Percentiles rank a stretch among this genome's conserved stretches.
phyloP scores from a whole-genome alignment of 2,888 invertebrate genomes.

The Acrobasis suavella region DNA sequence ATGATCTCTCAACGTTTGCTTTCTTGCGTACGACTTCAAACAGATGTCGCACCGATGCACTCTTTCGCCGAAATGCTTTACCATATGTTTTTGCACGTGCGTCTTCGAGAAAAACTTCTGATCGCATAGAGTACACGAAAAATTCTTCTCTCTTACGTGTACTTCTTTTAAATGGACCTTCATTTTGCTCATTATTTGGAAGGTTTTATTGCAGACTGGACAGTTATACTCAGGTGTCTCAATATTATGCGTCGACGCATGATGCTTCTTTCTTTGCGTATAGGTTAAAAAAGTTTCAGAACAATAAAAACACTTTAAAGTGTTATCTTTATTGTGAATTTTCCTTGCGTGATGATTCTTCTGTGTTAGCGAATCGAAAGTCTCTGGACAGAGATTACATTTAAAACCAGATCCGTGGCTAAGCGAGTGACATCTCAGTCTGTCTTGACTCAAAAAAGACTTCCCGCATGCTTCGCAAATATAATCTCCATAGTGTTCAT shows the following conservation, averaged over 20 bases:
- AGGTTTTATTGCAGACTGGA: slow-evolving; percentile 59
- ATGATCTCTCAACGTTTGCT: slow-evolving; percentile 64
- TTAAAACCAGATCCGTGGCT: slow-evolving; percentile 58
- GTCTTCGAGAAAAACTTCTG: slow-evolving; percentile 76
- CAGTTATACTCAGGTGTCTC: slow-evolving; percentile 54
- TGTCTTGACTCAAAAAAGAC: slow-evolving; percentile 61
- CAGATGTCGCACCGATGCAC: slow-evolving; percentile 74
- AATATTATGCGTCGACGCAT: slow-evolving; percentile 49
- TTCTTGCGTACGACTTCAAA: slow-evolving; percentile 72
- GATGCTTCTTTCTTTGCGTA: slow-evolving; percentile 55
- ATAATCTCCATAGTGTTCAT: slow-evolving; percentile 63
- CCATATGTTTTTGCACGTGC: slow-evolving; percentile 77
- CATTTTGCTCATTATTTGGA: slow-evolving; percentile 64
- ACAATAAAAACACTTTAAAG: slow-evolving; percentile 61
- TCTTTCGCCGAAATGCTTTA: slow-evolving; percentile 74
- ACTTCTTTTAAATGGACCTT: slow-evolving; percentile 65
- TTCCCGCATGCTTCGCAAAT: slow-evolving; percentile 72
- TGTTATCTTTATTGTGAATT: slow-evolving; percentile 54
- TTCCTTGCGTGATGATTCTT: slow-evolving; percentile 54
- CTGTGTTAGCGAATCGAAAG: slow-evolving; percentile 57
- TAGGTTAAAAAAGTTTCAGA: slow-evolving; percentile 60
- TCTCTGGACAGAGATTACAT: slow-evolving; percentile 55
- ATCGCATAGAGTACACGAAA: slow-evolving; percentile 71
- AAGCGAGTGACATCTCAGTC: slow-evolving; percentile 58
- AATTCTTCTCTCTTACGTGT: slow-evolving; percentile 71